Percentiles rank a stretch among this genome's conserved stretches.
These are phyloP conservation scores for Eugnorisma glareosa DNA, from an alignment of 2,888 invertebrate species.

Conservation along the genomic window DNA sequence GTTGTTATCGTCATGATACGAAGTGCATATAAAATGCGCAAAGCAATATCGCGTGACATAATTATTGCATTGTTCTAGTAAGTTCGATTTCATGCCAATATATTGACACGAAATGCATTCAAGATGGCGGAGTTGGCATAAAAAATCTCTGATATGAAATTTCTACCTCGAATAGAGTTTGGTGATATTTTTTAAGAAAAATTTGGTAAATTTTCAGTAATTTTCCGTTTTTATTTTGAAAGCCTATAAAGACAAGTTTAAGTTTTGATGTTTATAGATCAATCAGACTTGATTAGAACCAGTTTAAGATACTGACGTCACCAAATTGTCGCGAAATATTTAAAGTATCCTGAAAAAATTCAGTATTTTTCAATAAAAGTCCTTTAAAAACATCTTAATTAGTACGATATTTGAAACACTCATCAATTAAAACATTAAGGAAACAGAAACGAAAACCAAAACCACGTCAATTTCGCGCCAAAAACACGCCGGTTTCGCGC, in stretches of 20 bases:
- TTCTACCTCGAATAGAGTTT: background rate
- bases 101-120: constrained; percentile 11
- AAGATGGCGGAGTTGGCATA: constrained; percentile 26
- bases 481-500: constrained; percentile 17
- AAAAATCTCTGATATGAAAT: background rate
- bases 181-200: background rate
- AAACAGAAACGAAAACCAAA: constrained; percentile 2
- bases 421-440: background rate
- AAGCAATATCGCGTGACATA: constrained; percentile 1
- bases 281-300: background rate
- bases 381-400: background rate
- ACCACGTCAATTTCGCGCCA: constrained; percentile 22
- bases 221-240: background rate
- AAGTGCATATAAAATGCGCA: constrained; percentile 19
- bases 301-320: background rate
- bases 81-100: constrained; percentile 25
- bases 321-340: background rate
- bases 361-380: background rate
- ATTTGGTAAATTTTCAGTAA: accelerated
- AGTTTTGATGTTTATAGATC: background rate
- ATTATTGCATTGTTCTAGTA: constrained; percentile 35
- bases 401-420: background rate
- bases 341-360: background rate
- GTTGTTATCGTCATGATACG: background rate
- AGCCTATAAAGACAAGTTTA: background rate